A percentile compares a stretch with the other conserved stretches of the same genome.
phyloP scores from a whole-genome alignment of 2,888 invertebrate species.

The Synergus gifuensis region DNA sequence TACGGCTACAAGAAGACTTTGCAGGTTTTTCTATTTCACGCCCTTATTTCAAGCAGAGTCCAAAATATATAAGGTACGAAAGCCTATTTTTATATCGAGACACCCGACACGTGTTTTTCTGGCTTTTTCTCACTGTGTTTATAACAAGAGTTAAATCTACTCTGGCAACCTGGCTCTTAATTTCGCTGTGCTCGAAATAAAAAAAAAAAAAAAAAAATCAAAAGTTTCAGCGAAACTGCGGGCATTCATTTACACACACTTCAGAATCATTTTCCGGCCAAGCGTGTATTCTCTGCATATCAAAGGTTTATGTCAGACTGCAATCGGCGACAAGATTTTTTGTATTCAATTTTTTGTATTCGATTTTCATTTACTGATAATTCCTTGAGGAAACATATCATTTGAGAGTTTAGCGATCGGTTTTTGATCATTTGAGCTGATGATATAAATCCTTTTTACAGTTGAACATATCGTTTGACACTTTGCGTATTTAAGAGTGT shows the following conservation, averaged over 20 bases:
- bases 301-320: conserved; percentile 11
- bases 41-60: conserved; percentile 51
- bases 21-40: conserved; percentile 11
- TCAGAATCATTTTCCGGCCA: conserved; percentile 54
- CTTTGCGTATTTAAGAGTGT: conserved; percentile 11
- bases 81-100: conserved; percentile 61
- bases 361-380: conserved; percentile 8
- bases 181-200: conserved; percentile 24
- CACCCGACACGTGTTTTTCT: conserved; percentile 35
- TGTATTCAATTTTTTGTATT: conserved; percentile 24
- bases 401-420: conserved; percentile 17
- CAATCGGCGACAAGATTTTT: conserved; percentile 10
- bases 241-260: conserved; percentile 20
- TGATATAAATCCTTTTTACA: conserved; percentile 12
- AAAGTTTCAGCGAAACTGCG: conserved; percentile 38
- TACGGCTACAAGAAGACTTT: conserved; percentile 5
- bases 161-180: conserved; percentile 42
- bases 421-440: conserved; percentile 11
- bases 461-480: conserved; percentile 9
- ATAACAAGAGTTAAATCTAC: conserved; percentile 45
- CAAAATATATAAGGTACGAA: conserved; percentile 57
- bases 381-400: conserved; percentile 22
- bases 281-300: conserved; percentile 53
- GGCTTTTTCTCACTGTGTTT: conserved; percentile 13
- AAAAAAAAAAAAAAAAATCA: conserved; percentile 12